Evolutionary conservation across 2,113 vertebrate genomes (phyloP), one percentile per base, ranked within the genome.

Genomic region (Otolemur garnettii): DNA sequence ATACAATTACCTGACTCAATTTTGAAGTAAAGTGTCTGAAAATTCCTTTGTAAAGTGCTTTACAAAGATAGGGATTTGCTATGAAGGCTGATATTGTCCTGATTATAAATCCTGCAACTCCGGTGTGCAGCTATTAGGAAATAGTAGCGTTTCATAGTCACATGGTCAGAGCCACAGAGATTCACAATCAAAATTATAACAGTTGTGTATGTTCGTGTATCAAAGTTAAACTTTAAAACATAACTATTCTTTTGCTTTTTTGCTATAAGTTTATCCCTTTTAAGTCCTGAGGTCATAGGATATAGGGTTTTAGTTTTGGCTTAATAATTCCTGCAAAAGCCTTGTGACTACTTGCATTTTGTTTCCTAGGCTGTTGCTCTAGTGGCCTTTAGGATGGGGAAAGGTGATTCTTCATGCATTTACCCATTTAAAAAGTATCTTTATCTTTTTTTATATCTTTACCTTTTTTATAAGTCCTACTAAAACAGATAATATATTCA

Each of bases 321-420:
- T 64, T 33, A 77, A 75, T 64, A 66, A 68, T 93, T 71, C 96
- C 45, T 84, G 33, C 50, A 84, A 83, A 93, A 57, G 24, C 9
- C 35, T 1, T 60, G n/a, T 24, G 22, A 33, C 22, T 26, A 10
- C 24, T 74, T 2, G 33, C 84, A 60, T 53, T 93, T 78, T 66
- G 4, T 35, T 74, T 3, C 24, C 24, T 77, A 38, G 5, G 7
- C 24, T 55, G 38, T 8, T 26, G 3, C 18, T 4, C 12, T 13
- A 12, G 9, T 87, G 42, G 26, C 4, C 26, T 68, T 93, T n/a
- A 60, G 21, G 26, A 50, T 77, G 17, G 18, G 60, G 62, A 77
- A 24, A 60, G 3, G 19, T 60, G 68, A 80, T 68, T 69, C n/a
- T 79, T 79, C 14, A 68, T 35, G 22, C 42, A 42, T 42, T 90